phyloP scores from a whole-genome alignment of 2,888 invertebrate species.

The Hemistola chrysoprasaria region DNA sequence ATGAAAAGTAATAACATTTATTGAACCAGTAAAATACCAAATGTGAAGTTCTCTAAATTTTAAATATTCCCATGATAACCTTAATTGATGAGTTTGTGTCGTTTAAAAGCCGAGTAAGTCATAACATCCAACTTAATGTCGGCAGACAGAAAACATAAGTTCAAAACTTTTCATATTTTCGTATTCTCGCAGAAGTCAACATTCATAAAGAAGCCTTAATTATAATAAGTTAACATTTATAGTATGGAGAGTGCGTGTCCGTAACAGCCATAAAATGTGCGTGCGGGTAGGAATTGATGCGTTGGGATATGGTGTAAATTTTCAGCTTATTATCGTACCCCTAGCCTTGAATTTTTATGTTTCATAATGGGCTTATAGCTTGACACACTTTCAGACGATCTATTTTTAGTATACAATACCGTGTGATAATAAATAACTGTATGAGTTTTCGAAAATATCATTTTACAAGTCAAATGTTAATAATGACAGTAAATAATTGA shows the following conservation, averaged over 20 bases:
- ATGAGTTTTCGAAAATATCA: too few relatives aligned
- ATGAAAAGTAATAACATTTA: too few relatives aligned
- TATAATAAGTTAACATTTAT: slow-evolving; percentile 66
- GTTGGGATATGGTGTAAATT: slow-evolving; percentile 64
- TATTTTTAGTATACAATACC: slow-evolving; percentile 20
- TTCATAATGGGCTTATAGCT: slow-evolving; percentile 42
- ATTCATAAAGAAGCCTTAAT: slow-evolving; percentile 58
- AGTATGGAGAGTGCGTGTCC: slow-evolving; percentile 62
- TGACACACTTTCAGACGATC: slow-evolving; percentile 42
- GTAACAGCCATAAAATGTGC: slow-evolving; percentile 62
- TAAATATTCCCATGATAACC: slow-evolving; percentile 14
- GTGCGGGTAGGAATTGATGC: slow-evolving; percentile 63
- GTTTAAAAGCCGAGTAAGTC: slow-evolving; percentile 21
- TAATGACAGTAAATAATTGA: too few relatives aligned
- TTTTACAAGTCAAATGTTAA: too few relatives aligned
- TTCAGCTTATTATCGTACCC: slow-evolving; percentile 61
- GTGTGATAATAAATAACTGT: too few relatives aligned
- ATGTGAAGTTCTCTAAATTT: slow-evolving; percentile 6
- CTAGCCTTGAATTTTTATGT: slow-evolving; percentile 61
- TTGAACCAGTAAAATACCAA: too few relatives aligned
- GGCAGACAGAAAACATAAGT: slow-evolving; percentile 36
- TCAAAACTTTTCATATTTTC: slow-evolving; percentile 59
- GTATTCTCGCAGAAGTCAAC: slow-evolving; percentile 51
- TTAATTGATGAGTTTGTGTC: slow-evolving; percentile 14
- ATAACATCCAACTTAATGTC: slow-evolving; percentile 34